These are phyloP conservation scores for Ceryle rudis DNA, from an alignment of 2,797 vertebrate species.

Conservation along the genomic window DNA sequence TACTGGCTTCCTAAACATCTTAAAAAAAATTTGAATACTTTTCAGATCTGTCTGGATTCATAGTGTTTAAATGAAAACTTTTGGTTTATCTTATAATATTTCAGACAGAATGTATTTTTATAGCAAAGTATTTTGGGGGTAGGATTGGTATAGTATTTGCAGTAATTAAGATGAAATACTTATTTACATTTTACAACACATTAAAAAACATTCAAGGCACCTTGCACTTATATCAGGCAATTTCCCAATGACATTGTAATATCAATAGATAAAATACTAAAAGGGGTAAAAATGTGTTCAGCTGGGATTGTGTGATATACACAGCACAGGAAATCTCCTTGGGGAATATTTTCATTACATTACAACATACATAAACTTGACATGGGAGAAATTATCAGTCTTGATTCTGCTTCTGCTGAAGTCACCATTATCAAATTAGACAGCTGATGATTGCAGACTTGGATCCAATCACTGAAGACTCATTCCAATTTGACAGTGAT, in stretches of 20 bases:
- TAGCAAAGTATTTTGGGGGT: not conserved
- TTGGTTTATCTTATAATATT: not conserved
- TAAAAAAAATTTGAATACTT: not conserved
- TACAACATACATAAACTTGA: conserved; percentile 47
- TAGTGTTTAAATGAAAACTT: not conserved
- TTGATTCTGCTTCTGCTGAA: conserved; percentile 45
- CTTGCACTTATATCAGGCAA: not conserved
- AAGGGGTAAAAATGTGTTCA: not conserved
- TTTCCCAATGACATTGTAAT: not conserved
- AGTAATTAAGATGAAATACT: not conserved
- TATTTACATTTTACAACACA: not conserved
- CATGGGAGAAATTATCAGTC: conserved; percentile 11
- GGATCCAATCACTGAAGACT: conserved; percentile 16
- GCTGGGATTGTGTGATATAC: not conserved
- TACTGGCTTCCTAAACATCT: not conserved
- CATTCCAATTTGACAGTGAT: conserved; percentile 49
- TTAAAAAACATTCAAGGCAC: not conserved
- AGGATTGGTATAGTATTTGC: not conserved
- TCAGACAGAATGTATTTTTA: not conserved
- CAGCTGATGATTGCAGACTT: conserved; percentile 31
- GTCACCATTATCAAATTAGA: conserved; percentile 56
- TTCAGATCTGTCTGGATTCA: not conserved
- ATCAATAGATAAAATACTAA: not conserved
- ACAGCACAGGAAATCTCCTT: not conserved
- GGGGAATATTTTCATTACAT: conserved; percentile 30